Evolutionary conservation across 2,113 vertebrate genomes (phyloP).

Genomic region (Thalassarche chlororhynchos): DNA sequence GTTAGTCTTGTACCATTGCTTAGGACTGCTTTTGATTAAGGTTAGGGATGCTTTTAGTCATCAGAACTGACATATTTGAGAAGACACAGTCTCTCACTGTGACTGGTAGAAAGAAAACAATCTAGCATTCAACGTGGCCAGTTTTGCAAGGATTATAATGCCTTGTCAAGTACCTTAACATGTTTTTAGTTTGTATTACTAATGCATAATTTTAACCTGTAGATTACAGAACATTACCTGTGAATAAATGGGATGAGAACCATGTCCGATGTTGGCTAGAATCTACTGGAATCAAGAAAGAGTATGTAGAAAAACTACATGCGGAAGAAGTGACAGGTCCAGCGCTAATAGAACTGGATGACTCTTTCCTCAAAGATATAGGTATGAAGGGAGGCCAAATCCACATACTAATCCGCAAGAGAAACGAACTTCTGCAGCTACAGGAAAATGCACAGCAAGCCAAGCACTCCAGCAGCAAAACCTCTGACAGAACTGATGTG

Average conservation of each 20-base stretch:
- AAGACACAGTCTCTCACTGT: not conserved
- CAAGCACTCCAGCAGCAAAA: not conserved
- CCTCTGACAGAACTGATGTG: accelerated
- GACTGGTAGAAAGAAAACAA: not conserved
- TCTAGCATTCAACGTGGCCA: not conserved
- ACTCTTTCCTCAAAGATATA: constrained; percentile 70
- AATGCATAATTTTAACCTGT: not conserved
- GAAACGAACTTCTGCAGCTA: constrained; percentile 50
- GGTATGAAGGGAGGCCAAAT: constrained; percentile 79
- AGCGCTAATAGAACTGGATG: constrained; percentile 64
- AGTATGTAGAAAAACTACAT: constrained; percentile 66
- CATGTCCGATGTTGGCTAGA: constrained; percentile 78
- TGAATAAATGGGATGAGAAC: constrained; percentile 75
- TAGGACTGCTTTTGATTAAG: not conserved
- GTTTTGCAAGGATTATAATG: not conserved
- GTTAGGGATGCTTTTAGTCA: not conserved
- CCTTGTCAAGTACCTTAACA: accelerated
- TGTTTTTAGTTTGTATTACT: not conserved
- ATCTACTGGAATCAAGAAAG: constrained; percentile 74
- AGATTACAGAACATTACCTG: constrained; percentile 55
- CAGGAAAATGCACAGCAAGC: not conserved
- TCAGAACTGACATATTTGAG: not conserved
- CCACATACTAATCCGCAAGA: constrained; percentile 71
- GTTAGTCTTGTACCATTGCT: not conserved
- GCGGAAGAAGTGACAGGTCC: constrained; percentile 79